Base-by-base conservation (phyloP, 2,888 invertebrate species). In the Troilus luridus region DNA sequence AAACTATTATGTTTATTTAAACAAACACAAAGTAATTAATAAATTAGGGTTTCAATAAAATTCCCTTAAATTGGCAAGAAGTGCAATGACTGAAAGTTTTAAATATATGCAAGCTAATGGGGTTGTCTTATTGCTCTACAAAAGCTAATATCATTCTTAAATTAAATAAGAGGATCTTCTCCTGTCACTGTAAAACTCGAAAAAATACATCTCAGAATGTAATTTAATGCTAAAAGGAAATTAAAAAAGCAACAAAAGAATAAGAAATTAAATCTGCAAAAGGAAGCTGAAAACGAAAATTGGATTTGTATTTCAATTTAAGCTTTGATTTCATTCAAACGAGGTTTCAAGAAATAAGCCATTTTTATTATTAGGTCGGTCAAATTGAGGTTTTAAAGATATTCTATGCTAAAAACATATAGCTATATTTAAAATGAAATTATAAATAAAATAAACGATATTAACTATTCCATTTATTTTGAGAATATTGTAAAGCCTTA, bases 231-330 rank as follows among this genome's bases (percentile, higher is more conserved):
- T 41, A 41, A 77, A 77, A 77, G 72, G 27, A 77, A 77, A 77
- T 77, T 77, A 77, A 19, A 77, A 77, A 41, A 77, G 72, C 72
- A 77, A 77, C 72, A 77, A 77, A 77, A 77, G 72, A 77, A 77
- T 41, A 77, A 77, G 41, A 41, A 77, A 77, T 77, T 77, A 77
- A 77, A 77, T 77, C 72, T 77, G 72, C 41, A 77, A 77, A 77
- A 77, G 14, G 72, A 77, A 7, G 8, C 72, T 77, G 72, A 77
- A 27, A 77, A 85, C 85, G 85, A 85, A 85, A 85, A 85, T 85
- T 54, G 56, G 56, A 85, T 85, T 58, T 58, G 54, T 58, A 85
- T 85, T 85, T 85, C 85, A 85, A 85, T 85, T 85, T 85, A 85
- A 85, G 85, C 85, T 56, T 56, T 85, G 85, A 85, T 85, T 85